These are phyloP conservation scores for Drosophila truncata DNA, from an alignment of 1,140 invertebrate species.

Conservation along the genomic window DNA sequence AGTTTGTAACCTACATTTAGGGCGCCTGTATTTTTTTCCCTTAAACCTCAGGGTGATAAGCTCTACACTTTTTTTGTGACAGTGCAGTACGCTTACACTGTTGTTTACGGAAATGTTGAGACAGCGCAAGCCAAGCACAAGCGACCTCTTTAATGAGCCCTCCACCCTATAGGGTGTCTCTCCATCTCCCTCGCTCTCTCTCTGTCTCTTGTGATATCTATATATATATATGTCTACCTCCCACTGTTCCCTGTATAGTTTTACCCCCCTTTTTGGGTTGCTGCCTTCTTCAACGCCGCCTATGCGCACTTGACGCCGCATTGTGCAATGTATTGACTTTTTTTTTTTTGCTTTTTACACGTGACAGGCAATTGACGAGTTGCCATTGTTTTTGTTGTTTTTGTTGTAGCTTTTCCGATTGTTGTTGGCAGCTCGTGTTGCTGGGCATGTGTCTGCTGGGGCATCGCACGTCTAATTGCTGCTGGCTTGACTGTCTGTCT, in stretches of 20 bases:
- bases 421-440: conserved; percentile 19
- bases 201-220: neutral
- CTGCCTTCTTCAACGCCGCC: conserved; percentile 21
- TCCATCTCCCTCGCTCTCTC: neutral
- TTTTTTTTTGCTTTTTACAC: conserved; percentile 71
- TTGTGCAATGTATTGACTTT: conserved; percentile 82
- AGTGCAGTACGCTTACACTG: conserved; percentile 23
- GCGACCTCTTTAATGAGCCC: conserved; percentile 75
- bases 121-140: conserved; percentile 67
- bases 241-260: neutral
- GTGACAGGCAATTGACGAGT: conserved; percentile 74
- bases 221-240: neutral
- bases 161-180: conserved; percentile 25
- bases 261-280: neutral
- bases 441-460: conserved; percentile 67
- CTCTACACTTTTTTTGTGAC: conserved; percentile 13
- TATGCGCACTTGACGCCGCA: conserved; percentile 71
- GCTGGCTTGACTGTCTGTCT: conserved; percentile 32
- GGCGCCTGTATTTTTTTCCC: neutral
- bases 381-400: conserved; percentile 34
- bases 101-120: conserved; percentile 77
- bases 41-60: neutral
- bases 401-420: conserved; percentile 3
- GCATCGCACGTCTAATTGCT: conserved; percentile 55
- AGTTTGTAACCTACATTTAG: conserved; percentile 1